Conservation (phyloP, 2,888 invertebrate genomes). For the Aromia moschata region DNA sequence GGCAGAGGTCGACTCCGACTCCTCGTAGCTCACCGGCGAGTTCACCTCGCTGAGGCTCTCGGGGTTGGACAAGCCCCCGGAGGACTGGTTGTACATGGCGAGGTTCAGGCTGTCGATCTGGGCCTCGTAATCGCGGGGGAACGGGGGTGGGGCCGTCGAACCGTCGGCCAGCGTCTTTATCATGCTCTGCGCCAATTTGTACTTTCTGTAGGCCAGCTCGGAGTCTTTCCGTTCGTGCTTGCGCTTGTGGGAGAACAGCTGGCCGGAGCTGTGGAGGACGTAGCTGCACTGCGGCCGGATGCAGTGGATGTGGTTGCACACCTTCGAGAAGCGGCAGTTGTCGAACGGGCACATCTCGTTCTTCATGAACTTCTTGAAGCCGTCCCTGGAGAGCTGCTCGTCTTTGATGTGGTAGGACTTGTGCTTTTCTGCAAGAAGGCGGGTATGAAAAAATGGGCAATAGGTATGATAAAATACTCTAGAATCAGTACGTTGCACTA, state of each 20-base stretch:
- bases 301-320: conserved; percentile 98
- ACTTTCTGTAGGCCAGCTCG: conserved; percentile 86
- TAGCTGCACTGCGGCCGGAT: conserved; percentile 95
- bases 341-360: conserved; percentile 93
- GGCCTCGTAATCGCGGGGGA: conserved; percentile 65
- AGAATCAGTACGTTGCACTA: too few species aligned
- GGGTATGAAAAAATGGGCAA: too few species aligned
- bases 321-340: conserved; percentile 91
- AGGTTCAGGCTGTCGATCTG: conserved; percentile 59
- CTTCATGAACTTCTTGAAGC: conserved; percentile 99
- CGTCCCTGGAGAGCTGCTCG: conserved; percentile 92
- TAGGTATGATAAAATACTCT: too few species aligned
- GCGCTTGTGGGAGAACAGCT: conserved; percentile 95
- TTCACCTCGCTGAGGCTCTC: conserved; percentile 67
- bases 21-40: conserved; percentile 65
- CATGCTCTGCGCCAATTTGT: conserved; percentile 71
- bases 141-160: conserved; percentile 59
- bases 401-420: conserved; percentile 98
- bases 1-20: conserved; percentile 57
- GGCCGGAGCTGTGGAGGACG: conserved; percentile 95
- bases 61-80: conserved; percentile 58
- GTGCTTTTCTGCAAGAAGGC: conserved; percentile 92
- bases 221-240: conserved; percentile 96
- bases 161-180: conserved; percentile 68
- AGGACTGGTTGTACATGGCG: conserved; percentile 52